Evolutionary conservation across 2,888 invertebrate genomes (phyloP).

Genomic region (Dichetophora obliterata): DNA sequence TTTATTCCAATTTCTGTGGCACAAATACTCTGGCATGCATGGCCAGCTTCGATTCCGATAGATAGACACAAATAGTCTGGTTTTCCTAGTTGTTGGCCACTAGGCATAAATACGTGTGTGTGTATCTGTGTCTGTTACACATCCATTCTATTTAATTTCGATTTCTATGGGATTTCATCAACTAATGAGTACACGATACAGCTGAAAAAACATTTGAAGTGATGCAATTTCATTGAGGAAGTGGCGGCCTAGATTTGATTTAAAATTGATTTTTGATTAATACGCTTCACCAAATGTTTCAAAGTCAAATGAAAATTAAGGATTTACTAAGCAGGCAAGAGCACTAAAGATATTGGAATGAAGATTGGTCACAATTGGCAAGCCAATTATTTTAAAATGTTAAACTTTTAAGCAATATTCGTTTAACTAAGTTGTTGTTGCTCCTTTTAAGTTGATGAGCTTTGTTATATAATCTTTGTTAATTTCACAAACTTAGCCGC

Average conservation of each 20-base stretch:
- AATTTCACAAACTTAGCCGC: not conserved
- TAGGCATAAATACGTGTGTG: not conserved
- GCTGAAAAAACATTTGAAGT: not conserved
- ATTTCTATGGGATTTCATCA: slow-evolving; percentile 5
- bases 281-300: not conserved
- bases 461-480: too few relatives aligned
- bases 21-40: not conserved
- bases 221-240: not conserved
- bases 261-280: not conserved
- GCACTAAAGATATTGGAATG: too few relatives aligned
- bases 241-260: slow-evolving; percentile 4
- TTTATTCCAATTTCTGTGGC: not conserved
- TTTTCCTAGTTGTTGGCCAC: too few relatives aligned
- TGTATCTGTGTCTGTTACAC: not conserved
- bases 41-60: too few relatives aligned
- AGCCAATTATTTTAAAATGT: not conserved
- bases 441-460: too few relatives aligned
- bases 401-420: not conserved
- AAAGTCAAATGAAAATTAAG: not conserved
- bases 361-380: too few relatives aligned
- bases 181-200: slow-evolving; percentile 7
- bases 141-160: slow-evolving; percentile 1
- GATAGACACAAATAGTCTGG: too few relatives aligned
- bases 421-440: not conserved
- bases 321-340: not conserved